Percentiles rank a stretch among this genome's conserved stretches.
These are phyloP conservation scores for Onychostoma macrolepis DNA, from an alignment of 2,113 vertebrate species.

Conservation along the genomic window DNA sequence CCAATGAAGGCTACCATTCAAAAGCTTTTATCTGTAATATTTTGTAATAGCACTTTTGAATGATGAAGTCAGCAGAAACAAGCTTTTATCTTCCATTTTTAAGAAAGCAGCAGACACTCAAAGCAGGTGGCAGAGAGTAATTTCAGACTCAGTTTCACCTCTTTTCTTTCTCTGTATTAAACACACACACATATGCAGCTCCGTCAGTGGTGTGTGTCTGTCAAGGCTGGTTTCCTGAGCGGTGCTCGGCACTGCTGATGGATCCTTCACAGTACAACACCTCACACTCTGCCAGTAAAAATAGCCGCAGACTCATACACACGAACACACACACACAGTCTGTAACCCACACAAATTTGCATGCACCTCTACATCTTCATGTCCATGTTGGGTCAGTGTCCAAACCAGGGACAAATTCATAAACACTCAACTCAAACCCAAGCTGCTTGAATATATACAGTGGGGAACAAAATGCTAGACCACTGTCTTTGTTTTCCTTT, in stretches of 20 bases:
- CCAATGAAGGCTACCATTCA: background rate
- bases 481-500: background rate
- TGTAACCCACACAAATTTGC: conserved; percentile 1
- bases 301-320: conserved; percentile 38
- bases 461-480: background rate
- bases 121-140: conserved; percentile 17
- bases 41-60: background rate
- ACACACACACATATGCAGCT: conserved; percentile 45
- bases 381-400: background rate
- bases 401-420: background rate
- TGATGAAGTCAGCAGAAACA: background rate
- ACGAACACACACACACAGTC: background rate
- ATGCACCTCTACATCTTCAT: background rate
- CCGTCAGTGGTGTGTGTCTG: conserved; percentile 58
- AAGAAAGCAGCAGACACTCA: conserved; percentile 19
- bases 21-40: background rate
- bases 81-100: background rate
- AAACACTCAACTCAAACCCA: background rate
- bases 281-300: conserved; percentile 47
- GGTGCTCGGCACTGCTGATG: conserved; percentile 61
- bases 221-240: conserved; percentile 53
- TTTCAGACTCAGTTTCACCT: conserved; percentile 35
- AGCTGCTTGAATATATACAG: background rate
- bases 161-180: conserved; percentile 38
- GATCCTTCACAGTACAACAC: conserved; percentile 64